These are phyloP conservation scores for Arrhopalites spinosus DNA, from an alignment of 2,888 invertebrate species.

Conservation along the genomic window DNA sequence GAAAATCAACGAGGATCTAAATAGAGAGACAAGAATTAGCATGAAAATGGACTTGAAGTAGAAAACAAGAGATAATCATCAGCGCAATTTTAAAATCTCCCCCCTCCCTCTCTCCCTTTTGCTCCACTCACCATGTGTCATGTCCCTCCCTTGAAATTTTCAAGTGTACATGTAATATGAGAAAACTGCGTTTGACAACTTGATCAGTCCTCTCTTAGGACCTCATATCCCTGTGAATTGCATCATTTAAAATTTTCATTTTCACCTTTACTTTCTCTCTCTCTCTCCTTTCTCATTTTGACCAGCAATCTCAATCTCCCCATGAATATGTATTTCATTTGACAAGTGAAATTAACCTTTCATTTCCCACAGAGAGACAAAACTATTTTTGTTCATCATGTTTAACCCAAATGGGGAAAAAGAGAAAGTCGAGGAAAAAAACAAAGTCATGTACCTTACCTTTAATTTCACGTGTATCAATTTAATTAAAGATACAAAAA, in stretches of 20 bases:
- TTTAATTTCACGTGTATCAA: too few relatives aligned
- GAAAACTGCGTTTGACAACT: slow-evolving; percentile 39
- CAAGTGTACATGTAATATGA: background rate
- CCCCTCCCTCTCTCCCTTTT: background rate
- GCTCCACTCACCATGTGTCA: background rate
- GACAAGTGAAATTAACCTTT: slow-evolving; percentile 5
- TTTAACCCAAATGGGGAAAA: too few relatives aligned
- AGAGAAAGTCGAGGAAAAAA: too few relatives aligned
- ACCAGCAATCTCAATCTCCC: background rate
- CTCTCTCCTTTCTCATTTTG: background rate
- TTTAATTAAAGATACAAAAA: too few relatives aligned
- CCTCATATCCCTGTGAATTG: slow-evolving; percentile 11
- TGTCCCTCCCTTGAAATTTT: slow-evolving; percentile 14
- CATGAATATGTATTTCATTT: background rate
- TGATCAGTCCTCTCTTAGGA: slow-evolving; percentile 9
- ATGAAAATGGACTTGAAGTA: slow-evolving; percentile 43
- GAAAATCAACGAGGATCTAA: slow-evolving; percentile 26
- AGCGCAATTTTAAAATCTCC: slow-evolving; percentile 3
- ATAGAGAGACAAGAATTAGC: slow-evolving; percentile 39
- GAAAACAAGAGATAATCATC: slow-evolving; percentile 36
- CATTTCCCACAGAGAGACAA: background rate
- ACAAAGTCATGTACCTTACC: too few relatives aligned
- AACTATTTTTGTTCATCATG: too few relatives aligned
- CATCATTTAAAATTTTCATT: slow-evolving; percentile 12
- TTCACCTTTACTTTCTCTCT: background rate